Evolutionary conservation across 2,888 invertebrate species (phyloP).

Genomic region (Lacanobia oleracea): DNA sequence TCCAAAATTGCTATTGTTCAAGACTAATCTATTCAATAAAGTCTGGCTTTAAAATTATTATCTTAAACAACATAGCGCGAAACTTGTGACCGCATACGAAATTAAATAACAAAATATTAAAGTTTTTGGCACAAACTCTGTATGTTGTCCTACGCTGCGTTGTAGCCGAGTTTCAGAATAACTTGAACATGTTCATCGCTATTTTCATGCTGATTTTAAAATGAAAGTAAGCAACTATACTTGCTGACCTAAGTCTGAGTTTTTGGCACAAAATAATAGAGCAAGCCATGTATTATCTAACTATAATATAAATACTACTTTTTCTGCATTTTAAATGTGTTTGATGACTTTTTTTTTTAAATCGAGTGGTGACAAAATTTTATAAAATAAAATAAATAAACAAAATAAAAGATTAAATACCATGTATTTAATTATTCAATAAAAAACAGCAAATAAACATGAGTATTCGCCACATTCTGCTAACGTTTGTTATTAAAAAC

Average conservation of each 20-base stretch:
- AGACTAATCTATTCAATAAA: slow-evolving; percentile 20
- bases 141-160: slow-evolving; percentile 22
- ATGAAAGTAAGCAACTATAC: slow-evolving; percentile 22
- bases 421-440: background rate
- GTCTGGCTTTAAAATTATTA: slow-evolving; percentile 17
- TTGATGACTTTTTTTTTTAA: background rate
- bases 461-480: slow-evolving; percentile 17
- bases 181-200: slow-evolving; percentile 37
- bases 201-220: slow-evolving; percentile 47
- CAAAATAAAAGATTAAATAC: background rate
- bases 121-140: slow-evolving; percentile 56
- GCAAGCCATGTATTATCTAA: background rate
- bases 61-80: slow-evolving; percentile 21
- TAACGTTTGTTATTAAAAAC: slow-evolving; percentile 61
- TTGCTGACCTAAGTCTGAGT: background rate
- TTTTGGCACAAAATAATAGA: slow-evolving; percentile 18
- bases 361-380: background rate
- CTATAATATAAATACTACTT: background rate
- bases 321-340: background rate
- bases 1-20: background rate
- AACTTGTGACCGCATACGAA: slow-evolving; percentile 48
- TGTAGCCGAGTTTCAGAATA: slow-evolving; percentile 43
- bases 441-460: slow-evolving; percentile 1
- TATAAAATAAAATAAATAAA: too few species aligned
- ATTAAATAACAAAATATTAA: slow-evolving; percentile 56